Base-by-base conservation (phyloP, 2,888 invertebrate species). In the Asteroscopus sphinx region DNA sequence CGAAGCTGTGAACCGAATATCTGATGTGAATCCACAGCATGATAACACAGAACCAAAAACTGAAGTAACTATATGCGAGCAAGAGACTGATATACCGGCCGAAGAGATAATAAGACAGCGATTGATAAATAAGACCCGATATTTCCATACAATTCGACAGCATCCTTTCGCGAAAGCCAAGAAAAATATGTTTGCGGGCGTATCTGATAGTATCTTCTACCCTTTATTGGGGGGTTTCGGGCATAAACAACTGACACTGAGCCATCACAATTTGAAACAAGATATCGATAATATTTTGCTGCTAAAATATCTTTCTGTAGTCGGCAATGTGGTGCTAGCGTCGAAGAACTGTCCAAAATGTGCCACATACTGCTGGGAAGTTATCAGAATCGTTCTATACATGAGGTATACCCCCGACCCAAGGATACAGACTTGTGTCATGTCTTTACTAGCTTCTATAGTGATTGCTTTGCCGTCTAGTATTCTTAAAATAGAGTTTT, bases 181-280 rank as follows among this genome's bases (percentile, higher is more conserved):
- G 28, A 83, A 89, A 0, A 98, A 98, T 88, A 93, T 93, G 45
- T 98, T 98, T 85, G 95, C 96, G 0, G 88, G 95, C 0, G 96
- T 97, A 0, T 97, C 97, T 0, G 97, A 97, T 0, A 95, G 95
- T 40, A 99, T 98, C 83, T 98, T 98, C 89, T 98, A 97, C 82
- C 97, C 98, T 0, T 85, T 98, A 1, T 84, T 98, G 0, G 95
- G 96, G 16, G 97, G 97, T 0, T 96, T 96, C 65, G 96, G 96
- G 0, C 92, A 93, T 32, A 95, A 95, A 36, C 95, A 96, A 77
- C 86, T 95, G 4, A 92, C 93, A 0, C 87, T 95, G 1, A 93
- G 94, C 64, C 93, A 95, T 3, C 92, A 94, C 60, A 93, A 93
- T 13, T 82, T 95, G 7, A 94, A 94, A 44, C 95, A 95, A 46